Conservation (phyloP, 2,797 vertebrate species). For the Molossus alvarezi region DNA sequence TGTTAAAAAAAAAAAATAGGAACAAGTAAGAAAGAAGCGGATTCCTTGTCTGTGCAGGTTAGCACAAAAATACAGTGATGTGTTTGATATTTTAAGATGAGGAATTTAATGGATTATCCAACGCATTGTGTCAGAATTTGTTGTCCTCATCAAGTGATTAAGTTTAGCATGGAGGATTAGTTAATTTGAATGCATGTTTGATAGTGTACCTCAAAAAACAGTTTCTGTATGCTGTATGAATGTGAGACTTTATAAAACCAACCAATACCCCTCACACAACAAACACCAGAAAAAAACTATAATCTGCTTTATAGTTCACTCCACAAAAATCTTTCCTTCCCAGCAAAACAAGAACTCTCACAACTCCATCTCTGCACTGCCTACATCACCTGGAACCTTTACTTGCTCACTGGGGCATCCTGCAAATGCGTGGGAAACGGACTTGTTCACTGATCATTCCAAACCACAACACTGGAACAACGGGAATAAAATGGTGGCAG, state of each 20-base stretch:
- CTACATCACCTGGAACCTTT: not conserved
- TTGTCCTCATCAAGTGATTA: constrained; percentile 44
- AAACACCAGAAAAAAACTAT: not conserved
- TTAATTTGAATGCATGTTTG: constrained; percentile 48
- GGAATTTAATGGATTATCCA: constrained; percentile 31
- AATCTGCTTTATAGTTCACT: constrained; percentile 16
- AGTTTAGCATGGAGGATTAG: not conserved
- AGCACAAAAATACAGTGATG: not conserved
- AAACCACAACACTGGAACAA: not conserved
- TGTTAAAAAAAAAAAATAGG: constrained; percentile 23
- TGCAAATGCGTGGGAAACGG: not conserved
- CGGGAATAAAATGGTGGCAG: not conserved
- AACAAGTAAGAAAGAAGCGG: not conserved
- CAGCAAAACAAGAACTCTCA: not conserved
- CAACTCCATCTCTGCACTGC: not conserved
- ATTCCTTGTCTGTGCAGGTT: constrained; percentile 17
- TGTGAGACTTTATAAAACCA: not conserved
- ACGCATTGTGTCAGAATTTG: not conserved
- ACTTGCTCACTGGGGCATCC: not conserved
- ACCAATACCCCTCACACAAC: not conserved
- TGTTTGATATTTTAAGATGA: not conserved
- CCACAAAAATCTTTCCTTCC: constrained; percentile 19
- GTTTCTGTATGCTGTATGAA: not conserved
- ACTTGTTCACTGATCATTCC: not conserved
- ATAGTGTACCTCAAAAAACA: not conserved